These are phyloP conservation scores for Ceratina australensis DNA, from an alignment of 1,140 invertebrate species.

Conservation along the genomic window DNA sequence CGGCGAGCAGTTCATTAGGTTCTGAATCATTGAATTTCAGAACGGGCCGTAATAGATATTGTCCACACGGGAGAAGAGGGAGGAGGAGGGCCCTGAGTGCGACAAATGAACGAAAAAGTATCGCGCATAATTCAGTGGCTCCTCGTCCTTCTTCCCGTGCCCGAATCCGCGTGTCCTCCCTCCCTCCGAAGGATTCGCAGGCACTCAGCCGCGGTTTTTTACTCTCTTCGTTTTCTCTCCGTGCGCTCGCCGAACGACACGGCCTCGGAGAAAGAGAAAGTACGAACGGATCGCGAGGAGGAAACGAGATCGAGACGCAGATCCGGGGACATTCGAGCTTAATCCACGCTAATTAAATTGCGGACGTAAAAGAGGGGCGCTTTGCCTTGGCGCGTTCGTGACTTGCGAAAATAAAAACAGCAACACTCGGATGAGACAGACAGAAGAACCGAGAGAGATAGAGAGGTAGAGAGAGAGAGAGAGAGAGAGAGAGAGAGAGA, in stretches of 20 bases:
- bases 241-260: neutral
- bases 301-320: slow-evolving; percentile 34
- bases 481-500: slow-evolving; percentile 23
- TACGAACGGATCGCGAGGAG: neutral
- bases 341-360: slow-evolving; percentile 67
- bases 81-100: slow-evolving; percentile 19
- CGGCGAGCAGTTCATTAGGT: slow-evolving; percentile 35
- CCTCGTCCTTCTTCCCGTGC: slow-evolving; percentile 37
- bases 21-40: slow-evolving; percentile 50
- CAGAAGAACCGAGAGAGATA: slow-evolving; percentile 25
- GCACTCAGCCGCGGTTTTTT: neutral
- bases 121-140: slow-evolving; percentile 57
- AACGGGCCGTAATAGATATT: slow-evolving; percentile 43
- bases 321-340: slow-evolving; percentile 57
- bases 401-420: slow-evolving; percentile 59
- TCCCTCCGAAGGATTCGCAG: slow-evolving; percentile 37
- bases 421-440: slow-evolving; percentile 7
- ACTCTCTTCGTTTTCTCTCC: slow-evolving; percentile 15
- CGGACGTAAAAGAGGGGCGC: slow-evolving; percentile 56
- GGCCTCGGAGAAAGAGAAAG: neutral
- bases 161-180: slow-evolving; percentile 25
- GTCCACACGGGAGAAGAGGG: slow-evolving; percentile 31
- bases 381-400: slow-evolving; percentile 58
- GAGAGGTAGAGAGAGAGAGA: slow-evolving; percentile 28
- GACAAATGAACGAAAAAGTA: slow-evolving; percentile 57